Percentiles rank a stretch among this genome's conserved stretches.
phyloP scores from a whole-genome alignment of 2,113 vertebrate genomes.

The Xiphias gladius region DNA sequence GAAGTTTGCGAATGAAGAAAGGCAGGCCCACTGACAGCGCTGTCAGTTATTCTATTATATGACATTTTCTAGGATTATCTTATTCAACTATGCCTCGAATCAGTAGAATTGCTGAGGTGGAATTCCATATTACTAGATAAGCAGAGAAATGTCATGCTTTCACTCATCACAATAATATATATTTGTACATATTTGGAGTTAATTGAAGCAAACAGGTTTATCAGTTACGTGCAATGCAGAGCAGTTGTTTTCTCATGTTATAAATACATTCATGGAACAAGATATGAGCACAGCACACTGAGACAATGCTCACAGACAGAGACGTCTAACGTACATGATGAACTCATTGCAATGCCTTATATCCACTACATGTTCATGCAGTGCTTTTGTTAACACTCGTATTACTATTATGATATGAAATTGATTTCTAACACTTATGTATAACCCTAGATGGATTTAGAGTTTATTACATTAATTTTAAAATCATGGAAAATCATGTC shows the following conservation, averaged over 20 bases:
- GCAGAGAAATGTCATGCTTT: constrained; percentile 37
- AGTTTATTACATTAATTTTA: too few relatives aligned
- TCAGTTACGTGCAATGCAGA: background rate
- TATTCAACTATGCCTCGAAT: constrained; percentile 4
- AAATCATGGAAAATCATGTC: too few relatives aligned
- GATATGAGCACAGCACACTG: background rate
- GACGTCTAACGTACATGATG: background rate
- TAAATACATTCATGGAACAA: background rate
- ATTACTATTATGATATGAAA: too few relatives aligned
- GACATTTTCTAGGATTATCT: constrained; percentile 40
- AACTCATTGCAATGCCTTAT: too few relatives aligned
- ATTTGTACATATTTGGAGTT: background rate
- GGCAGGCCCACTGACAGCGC: background rate
- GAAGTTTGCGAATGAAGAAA: background rate
- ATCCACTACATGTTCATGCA: too few relatives aligned
- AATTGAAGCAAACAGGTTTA: background rate
- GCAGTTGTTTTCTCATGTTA: background rate
- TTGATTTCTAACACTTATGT: too few relatives aligned
- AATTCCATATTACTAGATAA: constrained; percentile 45
- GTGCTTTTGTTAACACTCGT: too few relatives aligned
- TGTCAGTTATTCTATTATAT: constrained; percentile 25
- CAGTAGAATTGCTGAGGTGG: constrained; percentile 36
- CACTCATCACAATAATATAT: background rate
- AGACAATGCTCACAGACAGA: background rate
- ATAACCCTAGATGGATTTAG: too few relatives aligned